Base-by-base conservation (phyloP, 2,797 vertebrate species). In the Meda fulgida region DNA sequence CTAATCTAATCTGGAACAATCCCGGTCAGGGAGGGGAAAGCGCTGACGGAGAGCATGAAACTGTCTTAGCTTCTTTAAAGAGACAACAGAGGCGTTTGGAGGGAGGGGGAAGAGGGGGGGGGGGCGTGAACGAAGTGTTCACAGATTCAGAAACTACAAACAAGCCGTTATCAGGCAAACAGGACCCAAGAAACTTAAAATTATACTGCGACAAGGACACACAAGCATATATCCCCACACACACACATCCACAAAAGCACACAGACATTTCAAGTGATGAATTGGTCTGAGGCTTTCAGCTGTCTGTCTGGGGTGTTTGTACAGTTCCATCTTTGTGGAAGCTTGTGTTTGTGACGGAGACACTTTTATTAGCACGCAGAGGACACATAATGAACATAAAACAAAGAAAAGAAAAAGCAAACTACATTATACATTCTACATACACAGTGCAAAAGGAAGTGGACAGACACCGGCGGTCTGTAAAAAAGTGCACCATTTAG, bases 1-100 rank as follows among this genome's bases (percentile, higher is more conserved):
- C 91, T 93, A 94, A 93, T 95, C 93, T 94, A 77, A 92, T 94
- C 91, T 78, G 90, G 93, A 93, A 94, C 93, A 93, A 94, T 93
- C 91, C 48, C 7, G 19, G 83, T 76, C 43, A 26, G 73, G 78
- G 85, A 67, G 55, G 80, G 34, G 23, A 60, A 80, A 69, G 72
- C 10, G 21, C 66, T 38, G 83, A 81, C 86, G 88, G 89, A 51
- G 89, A 91, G 89, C 85, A 91, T 91, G 91, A 92, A 77, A 79
- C 70, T 60, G 85, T 86, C 46, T 77, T 53, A 60, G 31, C 51
- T 73, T 81, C 11, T 81, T 67, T 80, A 69, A 81, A 65, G 46
- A 66, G 34, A 73, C 34, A 73, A 92, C 92, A 90, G 92, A 92
- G 92, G 90, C 89, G 90, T 91, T 92, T 83, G 81, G 85, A 88